Conservation (phyloP, 2,113 vertebrate genomes). For the Trochalopteron elliotii region DNA sequence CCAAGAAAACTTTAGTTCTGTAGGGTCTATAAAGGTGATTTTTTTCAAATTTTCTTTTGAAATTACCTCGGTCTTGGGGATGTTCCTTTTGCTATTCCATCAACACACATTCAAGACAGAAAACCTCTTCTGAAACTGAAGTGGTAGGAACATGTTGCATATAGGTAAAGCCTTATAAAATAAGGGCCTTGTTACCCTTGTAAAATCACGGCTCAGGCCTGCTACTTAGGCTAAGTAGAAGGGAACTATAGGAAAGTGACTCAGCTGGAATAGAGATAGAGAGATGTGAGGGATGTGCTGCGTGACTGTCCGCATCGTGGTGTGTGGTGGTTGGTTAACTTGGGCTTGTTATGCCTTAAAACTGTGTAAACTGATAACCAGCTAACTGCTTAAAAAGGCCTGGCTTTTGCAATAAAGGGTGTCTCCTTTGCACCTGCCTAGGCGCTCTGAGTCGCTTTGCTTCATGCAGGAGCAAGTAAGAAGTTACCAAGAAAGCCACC, state of each 20-base stretch:
- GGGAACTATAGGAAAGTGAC: background rate
- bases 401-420: background rate
- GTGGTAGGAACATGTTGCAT: background rate
- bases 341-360: background rate
- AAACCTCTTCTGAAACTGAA: background rate
- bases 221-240: background rate
- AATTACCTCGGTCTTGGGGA: background rate
- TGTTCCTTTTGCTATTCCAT: background rate
- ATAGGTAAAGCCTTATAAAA: background rate
- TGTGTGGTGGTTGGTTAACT: too few species aligned
- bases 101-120: background rate
- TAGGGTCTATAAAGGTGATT: background rate
- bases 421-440: background rate
- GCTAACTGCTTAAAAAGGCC: background rate
- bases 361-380: too few species aligned
- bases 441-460: background rate
- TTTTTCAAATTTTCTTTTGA: background rate
- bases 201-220: background rate
- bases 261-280: background rate
- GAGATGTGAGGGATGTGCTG: background rate
- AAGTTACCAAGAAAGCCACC: background rate
- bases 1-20: background rate
- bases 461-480: background rate
- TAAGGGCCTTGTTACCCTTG: background rate
- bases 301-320: fast-evolving